Base-by-base conservation (phyloP, 2,113 vertebrate species). In the Promerops cafer region DNA sequence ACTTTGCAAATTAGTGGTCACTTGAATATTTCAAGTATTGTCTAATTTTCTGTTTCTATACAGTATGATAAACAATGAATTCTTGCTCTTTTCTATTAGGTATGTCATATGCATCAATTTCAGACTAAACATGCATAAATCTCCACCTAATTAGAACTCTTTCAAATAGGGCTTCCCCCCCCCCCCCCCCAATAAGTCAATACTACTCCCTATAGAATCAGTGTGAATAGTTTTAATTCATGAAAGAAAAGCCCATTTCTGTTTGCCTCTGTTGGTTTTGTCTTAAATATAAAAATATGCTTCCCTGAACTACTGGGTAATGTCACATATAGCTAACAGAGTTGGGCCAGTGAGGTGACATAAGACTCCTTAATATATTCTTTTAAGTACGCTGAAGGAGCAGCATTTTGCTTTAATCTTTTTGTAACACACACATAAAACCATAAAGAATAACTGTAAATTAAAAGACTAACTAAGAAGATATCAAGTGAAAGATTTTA, bases 161-260 rank as follows among this genome's bases (percentile, higher is more conserved):
- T 86, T 68, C 23, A 13, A 39, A 37, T 2, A 33, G 26, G 7
- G 2, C 6, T 6, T 37, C 33, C 26, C 15, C 3, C 1, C 2
- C 14, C 6, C 12, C 0, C 3, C 1, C 2, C 14, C 6, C 12
- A 0, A 8, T 20, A 7, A 83, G 11, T 50, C 40, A 74, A 22
- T 17, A 76, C 3, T 27, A 30, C 5, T 89, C 28, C 37, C 39
- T 68, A 35, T 0, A 31, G 17, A 35, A 87, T 61, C 33, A 45
- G 56, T 26, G 26, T 28, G 12, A 82, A 74, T 8, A 57, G 5
- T 28, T 15, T n/a, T 59, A 53, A 82, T 39, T 71, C 50, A 70
- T 39, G 8, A 59, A 74, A 78, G 13, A 53, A 82, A 83, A 64
- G 39, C 44, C 31, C 1, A 59, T 33, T 83, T 82, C 31, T 65